Conservation (phyloP, 2,797 vertebrate genomes). For the Manis crassicaudata region DNA sequence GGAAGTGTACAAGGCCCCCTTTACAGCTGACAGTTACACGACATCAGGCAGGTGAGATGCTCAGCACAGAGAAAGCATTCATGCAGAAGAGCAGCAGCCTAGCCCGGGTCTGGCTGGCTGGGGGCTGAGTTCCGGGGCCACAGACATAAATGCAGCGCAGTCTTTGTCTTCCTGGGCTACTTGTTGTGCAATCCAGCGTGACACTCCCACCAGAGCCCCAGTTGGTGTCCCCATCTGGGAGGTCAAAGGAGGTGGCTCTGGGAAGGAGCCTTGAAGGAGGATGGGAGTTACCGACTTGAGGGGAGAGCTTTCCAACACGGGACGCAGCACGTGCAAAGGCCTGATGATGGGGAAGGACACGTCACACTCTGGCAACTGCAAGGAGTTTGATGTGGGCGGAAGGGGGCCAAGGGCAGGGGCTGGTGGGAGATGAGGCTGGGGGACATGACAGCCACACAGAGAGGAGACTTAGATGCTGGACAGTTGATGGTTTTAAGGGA, state of each 20-base stretch:
- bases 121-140: neutral
- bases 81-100: fast-evolving
- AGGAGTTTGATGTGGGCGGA: neutral
- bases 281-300: neutral
- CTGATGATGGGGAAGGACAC: fast-evolving
- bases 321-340: no score
- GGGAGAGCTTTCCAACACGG: neutral
- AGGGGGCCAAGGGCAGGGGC: neutral
- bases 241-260: no score
- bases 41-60: neutral
- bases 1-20: fast-evolving
- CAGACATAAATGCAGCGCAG: neutral
- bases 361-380: neutral
- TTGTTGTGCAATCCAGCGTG: fast-evolving
- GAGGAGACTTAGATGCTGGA: neutral
- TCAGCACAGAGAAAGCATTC: neutral
- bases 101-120: fast-evolving
- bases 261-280: neutral
- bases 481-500: fast-evolving
- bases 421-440: fast-evolving
- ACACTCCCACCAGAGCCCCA: neutral
- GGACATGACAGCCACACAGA: fast-evolving
- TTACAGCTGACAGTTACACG: neutral
- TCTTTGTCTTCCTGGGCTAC: neutral
- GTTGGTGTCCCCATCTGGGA: neutral